These are phyloP conservation scores for Anthopleura xanthogrammica DNA, from an alignment of 92 coral and sea anemone genomes.

Conservation along the genomic window DNA sequence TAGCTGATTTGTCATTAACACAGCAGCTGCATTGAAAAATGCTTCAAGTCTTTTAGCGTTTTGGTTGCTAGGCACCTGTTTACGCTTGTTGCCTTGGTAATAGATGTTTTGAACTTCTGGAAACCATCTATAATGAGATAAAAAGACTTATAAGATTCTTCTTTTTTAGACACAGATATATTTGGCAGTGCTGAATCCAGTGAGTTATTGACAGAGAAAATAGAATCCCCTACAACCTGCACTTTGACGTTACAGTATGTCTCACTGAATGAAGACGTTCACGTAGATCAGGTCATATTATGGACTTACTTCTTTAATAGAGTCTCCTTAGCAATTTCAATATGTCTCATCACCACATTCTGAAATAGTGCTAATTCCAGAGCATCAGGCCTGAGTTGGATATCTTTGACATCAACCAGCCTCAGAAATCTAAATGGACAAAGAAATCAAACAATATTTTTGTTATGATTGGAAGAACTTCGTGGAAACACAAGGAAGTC, in stretches of 20 bases:
- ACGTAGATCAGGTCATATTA: not conserved
- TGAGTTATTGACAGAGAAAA: too few species aligned
- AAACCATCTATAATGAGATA: constrained; percentile 75
- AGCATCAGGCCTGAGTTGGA: constrained; percentile 89
- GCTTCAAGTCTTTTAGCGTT: constrained; percentile 94
- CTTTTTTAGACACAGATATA: not conserved
- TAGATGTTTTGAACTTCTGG: constrained; percentile 99
- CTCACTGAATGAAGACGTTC: not conserved
- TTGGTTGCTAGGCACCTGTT: constrained; percentile 98
- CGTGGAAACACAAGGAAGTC: not conserved
- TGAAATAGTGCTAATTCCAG: constrained; percentile 97
- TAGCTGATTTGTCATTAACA: constrained; percentile 95
- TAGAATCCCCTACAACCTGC: too few species aligned
- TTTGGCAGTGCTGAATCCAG: not conserved
- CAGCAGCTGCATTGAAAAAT: constrained; percentile 97
- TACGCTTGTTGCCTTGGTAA: constrained; percentile 99
- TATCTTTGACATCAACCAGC: constrained; percentile 88
- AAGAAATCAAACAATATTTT: not conserved
- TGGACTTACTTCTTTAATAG: constrained; percentile 81
- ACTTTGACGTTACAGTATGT: too few species aligned
- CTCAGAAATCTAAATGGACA: constrained; percentile 62
- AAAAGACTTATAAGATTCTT: not conserved
- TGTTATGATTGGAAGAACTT: not conserved
- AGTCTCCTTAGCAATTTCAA: constrained; percentile 97
- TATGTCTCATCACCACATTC: constrained; percentile 97